Base-by-base conservation (phyloP, 2,888 invertebrate genomes). In the Ischnura elegans region DNA sequence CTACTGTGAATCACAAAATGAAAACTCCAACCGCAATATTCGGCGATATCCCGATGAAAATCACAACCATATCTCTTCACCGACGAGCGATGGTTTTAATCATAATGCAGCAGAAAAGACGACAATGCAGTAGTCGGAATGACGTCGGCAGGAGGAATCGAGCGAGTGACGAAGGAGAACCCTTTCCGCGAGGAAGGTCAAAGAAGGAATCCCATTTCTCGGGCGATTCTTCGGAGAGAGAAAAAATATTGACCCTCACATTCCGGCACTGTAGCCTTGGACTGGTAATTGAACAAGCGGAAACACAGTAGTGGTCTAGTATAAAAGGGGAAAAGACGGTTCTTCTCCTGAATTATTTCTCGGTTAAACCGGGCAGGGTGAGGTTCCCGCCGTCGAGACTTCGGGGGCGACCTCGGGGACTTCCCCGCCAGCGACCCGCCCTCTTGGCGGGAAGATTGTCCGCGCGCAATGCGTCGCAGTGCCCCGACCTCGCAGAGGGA, bases 381-480 rank as follows among this genome's bases (percentile, higher is more conserved):
- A 16, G 76, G 42, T 43, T 61, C 61, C 90, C 61, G 61, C 61
- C 90, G 55, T 25, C 19, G 51, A 3, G 55, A 42, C 61, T 90
- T 90, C 90, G 90, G 25, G 19, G n/a, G 51, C 51, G 36, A 51
- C 90, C 55, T 61, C 43, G 25, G 90, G 66, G 43, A 55, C 61
- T n/a, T 43, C 90, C 43, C 90, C 61, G 43, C 55, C 61, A 43
- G 87, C 87, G 87, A 51, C 66, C 43, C 76, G 29, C 76, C 36
- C 36, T 76, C 76, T 76, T 76, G 76, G 61, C 90, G 90, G 66
- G 61, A 90, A 90, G 61, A n/a, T 61, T 45, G 90, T 8, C 61
- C n/a, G 90, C 90, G 90, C 90, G 90, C 90, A 90, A n/a, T 90
- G 90, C 90, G 90, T 45, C 90, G 61, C 90, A 61, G n/a, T 76